phyloP scores from a whole-genome alignment of 2,888 invertebrate species.

The Dynastes grantii region DNA sequence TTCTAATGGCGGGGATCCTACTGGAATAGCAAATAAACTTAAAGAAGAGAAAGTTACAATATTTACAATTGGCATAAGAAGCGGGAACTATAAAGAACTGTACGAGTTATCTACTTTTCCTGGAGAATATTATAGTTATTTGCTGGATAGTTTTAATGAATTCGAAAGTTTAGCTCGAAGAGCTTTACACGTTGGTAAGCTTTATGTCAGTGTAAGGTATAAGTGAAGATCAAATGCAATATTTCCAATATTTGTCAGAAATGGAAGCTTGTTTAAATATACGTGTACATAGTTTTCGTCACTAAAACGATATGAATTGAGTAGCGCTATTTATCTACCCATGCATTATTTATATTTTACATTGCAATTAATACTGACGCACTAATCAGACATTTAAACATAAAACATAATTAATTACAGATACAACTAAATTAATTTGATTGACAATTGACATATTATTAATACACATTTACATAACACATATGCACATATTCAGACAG shows the following conservation, averaged over 20 bases:
- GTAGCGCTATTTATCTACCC: too few species aligned
- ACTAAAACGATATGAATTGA: too few species aligned
- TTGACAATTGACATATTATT: neutral
- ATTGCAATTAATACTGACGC: too few species aligned
- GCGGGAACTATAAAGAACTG: conserved; percentile 78
- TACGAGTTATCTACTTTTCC: conserved; percentile 78
- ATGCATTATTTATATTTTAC: too few species aligned
- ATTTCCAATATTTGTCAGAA: conserved; percentile 12
- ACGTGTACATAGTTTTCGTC: too few species aligned
- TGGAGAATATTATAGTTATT: conserved; percentile 77
- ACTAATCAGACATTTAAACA: too few species aligned
- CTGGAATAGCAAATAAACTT: conserved; percentile 74
- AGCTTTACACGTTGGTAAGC: conserved; percentile 78
- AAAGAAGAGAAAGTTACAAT: conserved; percentile 73
- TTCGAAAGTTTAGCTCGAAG: conserved; percentile 80
- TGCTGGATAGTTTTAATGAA: conserved; percentile 79
- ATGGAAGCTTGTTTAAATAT: too few species aligned
- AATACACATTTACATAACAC: neutral
- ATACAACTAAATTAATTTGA: neutral
- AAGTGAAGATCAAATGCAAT: conserved; percentile 19
- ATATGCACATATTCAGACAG: neutral
- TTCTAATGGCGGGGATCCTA: conserved; percentile 80
- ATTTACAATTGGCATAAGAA: conserved; percentile 76
- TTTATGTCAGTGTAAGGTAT: neutral
- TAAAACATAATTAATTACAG: too few species aligned